Base-by-base conservation (phyloP, 2,888 invertebrate species). In the Graphium colonna region DNA sequence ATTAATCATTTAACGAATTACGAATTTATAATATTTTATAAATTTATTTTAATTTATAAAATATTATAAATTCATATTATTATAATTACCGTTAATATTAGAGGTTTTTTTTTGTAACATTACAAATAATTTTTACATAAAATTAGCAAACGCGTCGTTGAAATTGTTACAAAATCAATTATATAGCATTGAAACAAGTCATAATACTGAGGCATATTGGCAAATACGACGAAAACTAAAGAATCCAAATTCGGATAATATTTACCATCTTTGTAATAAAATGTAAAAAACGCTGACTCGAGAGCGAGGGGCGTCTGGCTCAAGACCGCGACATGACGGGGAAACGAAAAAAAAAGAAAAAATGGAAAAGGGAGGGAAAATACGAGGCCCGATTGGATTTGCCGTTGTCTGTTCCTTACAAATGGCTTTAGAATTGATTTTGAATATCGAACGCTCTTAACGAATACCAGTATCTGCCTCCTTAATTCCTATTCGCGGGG, bases 381-480 rank as follows among this genome's bases (percentile, higher is more conserved):
- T n/a, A 86, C 80, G 76, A 77, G 69, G 79, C 77, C 75, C 80
- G 82, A 86, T 87, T 88, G 82, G 79, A 86, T 87, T 87, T 82
- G 76, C 81, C 77, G 81, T 82, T 87, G 83, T 88, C 86, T 86
- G 85, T 84, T 79, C 81, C 79, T 80, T 81, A 82, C 85, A 85
- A 88, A 85, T 86, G 79, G 82, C 73, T 83, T 85, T 82, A 77
- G 82, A 85, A 87, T 88, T 83, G 87, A 84, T 87, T 87, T 79
- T 80, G 77, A 79, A 82, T 81, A 79, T 79, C 69, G 75, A 77
- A 72, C 68, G 68, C 66, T 74, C 75, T 74, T 72, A 75, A 77
- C 71, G 77, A 77, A 78, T 73, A 75, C 69, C 61, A 55, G 57
- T 49, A 52, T 51, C 38, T 9, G 17, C 3, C 16, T 50, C 56